phyloP scores from a whole-genome alignment of 2,113 vertebrate genomes.

The Coreoperca whiteheadi region DNA sequence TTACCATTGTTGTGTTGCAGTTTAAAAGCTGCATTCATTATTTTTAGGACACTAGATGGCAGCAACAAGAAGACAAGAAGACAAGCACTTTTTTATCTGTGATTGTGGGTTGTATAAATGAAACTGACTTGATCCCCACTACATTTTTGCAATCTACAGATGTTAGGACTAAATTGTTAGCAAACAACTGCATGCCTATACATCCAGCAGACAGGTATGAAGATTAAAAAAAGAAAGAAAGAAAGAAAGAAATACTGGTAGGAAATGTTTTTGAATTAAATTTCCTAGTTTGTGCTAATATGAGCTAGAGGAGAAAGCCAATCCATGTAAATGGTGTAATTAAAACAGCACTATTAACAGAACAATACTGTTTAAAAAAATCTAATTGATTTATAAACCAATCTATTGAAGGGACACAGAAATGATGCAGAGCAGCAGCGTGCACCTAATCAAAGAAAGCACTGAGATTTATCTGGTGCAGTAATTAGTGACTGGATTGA shows the following conservation, averaged over 20 bases:
- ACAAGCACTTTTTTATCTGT: not conserved
- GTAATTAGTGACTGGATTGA: constrained; percentile 21
- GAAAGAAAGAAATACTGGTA: too few species aligned
- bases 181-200: not conserved
- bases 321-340: constrained; percentile 4
- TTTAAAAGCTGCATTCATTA: not conserved
- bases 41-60: not conserved
- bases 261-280: not conserved
- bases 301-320: not conserved
- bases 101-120: not conserved
- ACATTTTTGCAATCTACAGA: not conserved
- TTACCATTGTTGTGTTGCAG: not conserved
- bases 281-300: not conserved
- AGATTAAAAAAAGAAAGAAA: not conserved
- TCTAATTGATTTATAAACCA: constrained; percentile 51
- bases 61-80: not conserved
- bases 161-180: not conserved
- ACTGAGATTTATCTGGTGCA: constrained; percentile 15
- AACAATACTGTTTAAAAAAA: not conserved
- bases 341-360: constrained; percentile 1
- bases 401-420: constrained; percentile 45
- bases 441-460: constrained; percentile 48
- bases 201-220: not conserved
- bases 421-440: constrained; percentile 29
- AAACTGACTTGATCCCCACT: too few species aligned